Evolutionary conservation across 2,888 invertebrate species (phyloP).

Genomic region (Muscina levida): DNA sequence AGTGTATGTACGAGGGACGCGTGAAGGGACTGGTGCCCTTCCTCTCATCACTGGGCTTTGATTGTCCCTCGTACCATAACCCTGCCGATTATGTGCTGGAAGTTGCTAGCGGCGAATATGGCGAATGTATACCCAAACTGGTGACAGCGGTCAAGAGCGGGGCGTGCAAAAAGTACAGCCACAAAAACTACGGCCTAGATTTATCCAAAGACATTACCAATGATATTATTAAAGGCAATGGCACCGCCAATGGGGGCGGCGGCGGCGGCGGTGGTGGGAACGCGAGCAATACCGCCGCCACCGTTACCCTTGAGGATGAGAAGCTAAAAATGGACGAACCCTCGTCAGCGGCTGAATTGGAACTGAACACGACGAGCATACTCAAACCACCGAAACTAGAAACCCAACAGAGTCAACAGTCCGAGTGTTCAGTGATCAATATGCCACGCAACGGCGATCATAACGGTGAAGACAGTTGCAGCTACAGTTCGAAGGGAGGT

Average conservation of each 20-base stretch:
- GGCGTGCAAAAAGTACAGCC: constrained; percentile 84
- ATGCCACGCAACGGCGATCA: constrained; percentile 60
- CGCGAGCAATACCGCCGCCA: constrained; percentile 77
- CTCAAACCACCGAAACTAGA: constrained; percentile 80
- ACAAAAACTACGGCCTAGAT: constrained; percentile 75
- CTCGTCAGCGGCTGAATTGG: constrained; percentile 73
- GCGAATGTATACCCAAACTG: constrained; percentile 91
- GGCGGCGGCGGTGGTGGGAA: constrained; percentile 66
- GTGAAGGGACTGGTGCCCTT: constrained; percentile 93
- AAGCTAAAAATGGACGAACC: constrained; percentile 81
- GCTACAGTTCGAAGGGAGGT: constrained; percentile 74
- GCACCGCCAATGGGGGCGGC: constrained; percentile 74
- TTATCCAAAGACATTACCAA: constrained; percentile 80
- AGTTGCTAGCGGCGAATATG: constrained; percentile 96
- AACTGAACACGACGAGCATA: constrained; percentile 73
- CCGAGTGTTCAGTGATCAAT: constrained; percentile 76
- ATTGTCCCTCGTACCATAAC: constrained; percentile 97
- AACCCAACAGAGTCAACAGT: constrained; percentile 75
- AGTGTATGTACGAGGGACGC: constrained; percentile 94
- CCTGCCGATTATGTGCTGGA: constrained; percentile 99
- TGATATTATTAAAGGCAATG: constrained; percentile 81
- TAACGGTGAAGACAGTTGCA: constrained; percentile 73
- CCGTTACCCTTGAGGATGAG: constrained; percentile 80
- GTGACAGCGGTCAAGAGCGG: constrained; percentile 92
- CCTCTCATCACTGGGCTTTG: constrained; percentile 89